These are phyloP conservation scores for Hoplostethus atlanticus DNA, from an alignment of 2,797 vertebrate genomes.

Conservation along the genomic window DNA sequence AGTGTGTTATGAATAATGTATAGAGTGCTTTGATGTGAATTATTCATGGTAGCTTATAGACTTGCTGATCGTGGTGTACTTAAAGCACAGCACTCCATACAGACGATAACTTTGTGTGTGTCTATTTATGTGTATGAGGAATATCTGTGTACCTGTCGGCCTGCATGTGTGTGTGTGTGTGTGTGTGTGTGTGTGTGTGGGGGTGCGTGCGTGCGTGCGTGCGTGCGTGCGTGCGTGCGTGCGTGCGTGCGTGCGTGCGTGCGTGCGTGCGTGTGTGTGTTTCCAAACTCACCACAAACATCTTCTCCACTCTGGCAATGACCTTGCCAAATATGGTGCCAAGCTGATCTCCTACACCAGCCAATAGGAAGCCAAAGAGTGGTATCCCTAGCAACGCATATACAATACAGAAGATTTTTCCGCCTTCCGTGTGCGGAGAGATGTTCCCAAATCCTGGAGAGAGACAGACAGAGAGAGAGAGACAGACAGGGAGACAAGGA, in stretches of 20 bases:
- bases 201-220: no score
- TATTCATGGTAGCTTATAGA: constrained; percentile 23
- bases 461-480: not conserved
- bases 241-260: not conserved
- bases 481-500: not conserved
- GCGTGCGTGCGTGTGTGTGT: not conserved
- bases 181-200: no score
- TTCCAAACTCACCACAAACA: constrained; percentile 92
- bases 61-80: no score
- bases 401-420: constrained; percentile 96
- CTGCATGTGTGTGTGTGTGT: no score
- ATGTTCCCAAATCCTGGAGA: constrained; percentile 94
- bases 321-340: constrained; percentile 98
- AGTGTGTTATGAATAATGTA: not conserved
- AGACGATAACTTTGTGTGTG: not conserved
- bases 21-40: constrained; percentile 36
- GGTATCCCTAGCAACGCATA: constrained; percentile 97
- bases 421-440: constrained; percentile 95
- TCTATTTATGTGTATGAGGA: no score
- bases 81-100: not conserved
- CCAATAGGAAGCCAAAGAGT: constrained; percentile 95
- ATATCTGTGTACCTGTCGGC: no score
- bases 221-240: not conserved
- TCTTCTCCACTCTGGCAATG: constrained; percentile 95
- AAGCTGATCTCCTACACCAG: constrained; percentile 96